Base-by-base conservation (phyloP, 2,888 invertebrate species). In the Norana najaformis region DNA sequence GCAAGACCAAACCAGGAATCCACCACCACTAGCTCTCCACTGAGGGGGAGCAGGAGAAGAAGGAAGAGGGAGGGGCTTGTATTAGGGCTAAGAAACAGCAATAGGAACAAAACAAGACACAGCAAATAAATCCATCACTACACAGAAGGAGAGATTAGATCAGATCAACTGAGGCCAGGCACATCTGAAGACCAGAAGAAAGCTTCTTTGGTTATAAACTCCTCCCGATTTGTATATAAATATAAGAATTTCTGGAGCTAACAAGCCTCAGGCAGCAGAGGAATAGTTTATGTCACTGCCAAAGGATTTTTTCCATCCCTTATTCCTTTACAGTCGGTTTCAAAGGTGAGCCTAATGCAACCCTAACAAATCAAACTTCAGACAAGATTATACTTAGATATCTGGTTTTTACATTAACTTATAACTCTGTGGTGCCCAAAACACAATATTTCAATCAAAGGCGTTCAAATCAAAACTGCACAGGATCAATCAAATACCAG, bases 41-140 rank as follows among this genome's bases (percentile, higher is more conserved):
- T n/a, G 88, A 88, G 36, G 88, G 34, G 88, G 88, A 85, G 85
- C 20, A 88, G 36, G 88, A 88, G 88, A 35, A 88, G 88, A 18
- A 88, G 88, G 88, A 88, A 35, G 38, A 88, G 36, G 36, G 35
- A 85, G 11, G 34, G n/a, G 85, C 2, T 20, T 16, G 85, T 16
- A 36, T 35, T 16, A 36, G 23, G 37, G 85, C 36, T n/a, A 38
- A 38, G 23, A 38, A 30, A 35, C 37, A 30, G 38, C 37, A 38
- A 88, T 36, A 23, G 38, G 88, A 38, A 88, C 37, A 38, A 88
- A 38, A 38, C 36, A 38, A 38, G 30, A 88, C 37, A 88, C 2
- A 30, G 38, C 23, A 38, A 88, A 88, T 36, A 88, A 38, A 38
- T 37, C 37, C 37, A 88, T 36, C 37, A 88, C 37, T 23, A 20